Evolutionary conservation across 2,888 invertebrate species (phyloP).

Genomic region (Meandrusa payeni): DNA sequence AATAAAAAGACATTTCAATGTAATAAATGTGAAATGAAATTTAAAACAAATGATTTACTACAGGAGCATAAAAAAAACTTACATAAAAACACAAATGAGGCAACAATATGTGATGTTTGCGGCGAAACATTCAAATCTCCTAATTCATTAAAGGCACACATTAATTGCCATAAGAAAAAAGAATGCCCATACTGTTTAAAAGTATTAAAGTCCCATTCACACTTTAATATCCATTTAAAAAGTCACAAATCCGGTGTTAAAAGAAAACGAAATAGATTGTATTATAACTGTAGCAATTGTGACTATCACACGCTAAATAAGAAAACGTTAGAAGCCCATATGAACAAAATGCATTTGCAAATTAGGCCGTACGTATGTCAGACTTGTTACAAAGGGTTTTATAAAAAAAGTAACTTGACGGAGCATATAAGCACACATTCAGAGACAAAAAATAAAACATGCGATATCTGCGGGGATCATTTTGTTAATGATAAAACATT

Average conservation of each 20-base stretch:
- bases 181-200: conserved; percentile 47
- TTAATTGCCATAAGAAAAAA: conserved; percentile 38
- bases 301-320: conserved; percentile 44
- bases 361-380: conserved; percentile 45
- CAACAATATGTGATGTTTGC: conserved; percentile 41
- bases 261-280: conserved; percentile 30
- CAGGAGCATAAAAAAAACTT: conserved; percentile 30
- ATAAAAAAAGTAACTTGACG: conserved; percentile 48
- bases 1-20: conserved; percentile 13
- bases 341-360: conserved; percentile 49
- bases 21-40: conserved; percentile 32
- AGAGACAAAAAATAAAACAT: conserved; percentile 41
- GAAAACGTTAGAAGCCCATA: conserved; percentile 48
- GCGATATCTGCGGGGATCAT: conserved; percentile 51
- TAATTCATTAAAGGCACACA: conserved; percentile 36
- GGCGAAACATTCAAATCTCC: conserved; percentile 38
- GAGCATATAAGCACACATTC: conserved; percentile 46
- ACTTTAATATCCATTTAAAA: conserved; percentile 42
- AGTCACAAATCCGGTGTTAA: conserved; percentile 33
- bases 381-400: conserved; percentile 51
- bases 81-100: conserved; percentile 30
- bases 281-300: conserved; percentile 43
- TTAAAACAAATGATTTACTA: conserved; percentile 29
- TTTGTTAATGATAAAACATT: conserved; percentile 51
- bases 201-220: conserved; percentile 42